Evolutionary conservation across 2,888 invertebrate species (phyloP).

Genomic region (Ceratothoa steindachneri): DNA sequence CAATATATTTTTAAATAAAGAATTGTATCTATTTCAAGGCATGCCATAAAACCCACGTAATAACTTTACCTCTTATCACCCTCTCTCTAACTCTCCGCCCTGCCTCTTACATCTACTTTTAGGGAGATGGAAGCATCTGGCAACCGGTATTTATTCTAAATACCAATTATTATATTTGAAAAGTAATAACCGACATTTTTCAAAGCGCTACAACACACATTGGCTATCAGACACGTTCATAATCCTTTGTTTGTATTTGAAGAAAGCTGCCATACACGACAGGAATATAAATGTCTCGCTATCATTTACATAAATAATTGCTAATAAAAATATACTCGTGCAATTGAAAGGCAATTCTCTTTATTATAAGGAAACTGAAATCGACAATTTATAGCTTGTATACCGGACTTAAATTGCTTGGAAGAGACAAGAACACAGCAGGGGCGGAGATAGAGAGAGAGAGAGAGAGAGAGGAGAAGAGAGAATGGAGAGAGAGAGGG

Average conservation of each 20-base stretch:
- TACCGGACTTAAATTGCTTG: background rate
- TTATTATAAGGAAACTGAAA: background rate
- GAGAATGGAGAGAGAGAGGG: too few relatives aligned
- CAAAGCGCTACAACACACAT: background rate
- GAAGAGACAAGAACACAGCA: too few relatives aligned
- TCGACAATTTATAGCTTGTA: background rate
- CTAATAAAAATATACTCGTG: conserved; percentile 1
- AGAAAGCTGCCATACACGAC: conserved; percentile 3
- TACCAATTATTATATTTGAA: conserved; percentile 12
- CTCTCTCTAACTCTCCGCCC: background rate
- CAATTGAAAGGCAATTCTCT: background rate
- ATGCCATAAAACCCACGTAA: background rate
- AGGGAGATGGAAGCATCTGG: background rate
- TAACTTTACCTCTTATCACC: background rate
- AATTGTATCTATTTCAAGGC: background rate
- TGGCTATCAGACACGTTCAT: background rate
- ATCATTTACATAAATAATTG: conserved; percentile 7
- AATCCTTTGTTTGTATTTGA: background rate
- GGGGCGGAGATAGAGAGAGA: too few relatives aligned
- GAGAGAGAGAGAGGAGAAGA: too few relatives aligned
- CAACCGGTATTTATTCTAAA: background rate
- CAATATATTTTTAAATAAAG: background rate
- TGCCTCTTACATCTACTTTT: too few relatives aligned
- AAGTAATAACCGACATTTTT: background rate
- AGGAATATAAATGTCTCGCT: conserved; percentile 1